These are phyloP conservation scores for Dendrolimus houi DNA, from an alignment of 2,888 invertebrate genomes.

Conservation along the genomic window DNA sequence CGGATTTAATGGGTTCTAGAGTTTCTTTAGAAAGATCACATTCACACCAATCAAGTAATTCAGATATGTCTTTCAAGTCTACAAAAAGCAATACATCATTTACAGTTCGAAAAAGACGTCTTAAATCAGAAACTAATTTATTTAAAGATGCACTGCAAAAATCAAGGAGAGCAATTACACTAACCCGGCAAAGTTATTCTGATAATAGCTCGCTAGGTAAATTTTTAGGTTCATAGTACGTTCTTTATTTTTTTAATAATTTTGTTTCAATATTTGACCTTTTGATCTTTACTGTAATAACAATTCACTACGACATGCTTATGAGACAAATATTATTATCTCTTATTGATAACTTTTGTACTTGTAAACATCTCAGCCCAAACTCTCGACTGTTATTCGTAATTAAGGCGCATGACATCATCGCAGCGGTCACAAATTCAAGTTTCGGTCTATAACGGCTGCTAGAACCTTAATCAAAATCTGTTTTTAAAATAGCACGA, in stretches of 20 bases:
- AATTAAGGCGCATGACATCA: constrained; percentile 41
- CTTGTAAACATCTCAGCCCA: constrained; percentile 17
- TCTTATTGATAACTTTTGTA: constrained; percentile 28
- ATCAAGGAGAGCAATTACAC: constrained; percentile 35
- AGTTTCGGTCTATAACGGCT: constrained; percentile 2
- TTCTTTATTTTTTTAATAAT: constrained; percentile 6
- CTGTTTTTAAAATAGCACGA: not conserved
- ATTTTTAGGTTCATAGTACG: constrained; percentile 5
- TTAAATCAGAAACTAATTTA: constrained; percentile 53
- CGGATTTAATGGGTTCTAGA: constrained; percentile 37
- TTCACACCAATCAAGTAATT: constrained; percentile 41
- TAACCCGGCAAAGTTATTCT: constrained; percentile 28
- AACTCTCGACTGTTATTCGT: constrained; percentile 14
- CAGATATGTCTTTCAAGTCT: constrained; percentile 60
- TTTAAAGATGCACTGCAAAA: constrained; percentile 48
- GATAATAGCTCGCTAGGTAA: constrained; percentile 42
- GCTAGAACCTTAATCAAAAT: constrained; percentile 3
- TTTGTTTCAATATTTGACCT: no score
- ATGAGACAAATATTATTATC: constrained; percentile 25
- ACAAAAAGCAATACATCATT: constrained; percentile 50
- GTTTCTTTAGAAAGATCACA: constrained; percentile 17
- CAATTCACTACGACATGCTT: not conserved
- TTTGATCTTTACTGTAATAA: no score
- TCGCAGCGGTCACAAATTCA: constrained; percentile 10
- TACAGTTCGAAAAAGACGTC: constrained; percentile 52